Evolutionary conservation across 2,888 invertebrate species (phyloP), one percentile per base, ranked within the genome.

Genomic region (Leptodirus hochenwartii): DNA sequence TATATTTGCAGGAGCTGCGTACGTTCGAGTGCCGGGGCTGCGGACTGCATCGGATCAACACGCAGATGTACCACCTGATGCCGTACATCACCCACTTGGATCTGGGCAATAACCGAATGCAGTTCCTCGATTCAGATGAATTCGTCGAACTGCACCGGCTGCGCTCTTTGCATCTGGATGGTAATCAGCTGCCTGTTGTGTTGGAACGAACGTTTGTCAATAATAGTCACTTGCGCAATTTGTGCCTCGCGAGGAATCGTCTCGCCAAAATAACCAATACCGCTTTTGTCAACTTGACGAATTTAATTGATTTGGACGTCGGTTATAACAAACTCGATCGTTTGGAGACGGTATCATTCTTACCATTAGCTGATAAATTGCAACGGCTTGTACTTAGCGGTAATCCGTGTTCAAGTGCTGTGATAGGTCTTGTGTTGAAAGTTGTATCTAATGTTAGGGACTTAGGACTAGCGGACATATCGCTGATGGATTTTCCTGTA

Each of bases 31-130:
- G 82, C 50, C 64, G 80, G 39, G 60, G 64, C 39, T 84, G 82
- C 53, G 62, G 67, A 32, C 54, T 84, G 40, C 63, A 67, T 43
- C 67, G 74, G 50, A 68, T 82, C 43, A 81, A 82, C 57, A 70
- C 76, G 6, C 75, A 78, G 50, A 66, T 82, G 43, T 81, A 80
- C 56, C 73, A 78, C 50, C 62, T 79, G 43, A 64, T 77, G 44
- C 66, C 76, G 36, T 69, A 69, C 47, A 60, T 82, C 37, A 66
- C 67, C 41, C 71, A 75, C 48, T 55, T 82, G 42, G 81, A 82
- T 55, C 58, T 82, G 43, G 78, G 80, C 23, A 66, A 76, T 47
- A 82, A 82, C 56, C 64, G 64, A 33, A 73, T 81, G 49, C 77
- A 77, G 54, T 79, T 73, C 52, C 55, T 79, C 30, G 69, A 70